Evolutionary conservation across 2,797 vertebrate species (phyloP).

Genomic region (Molossus alvarezi): DNA sequence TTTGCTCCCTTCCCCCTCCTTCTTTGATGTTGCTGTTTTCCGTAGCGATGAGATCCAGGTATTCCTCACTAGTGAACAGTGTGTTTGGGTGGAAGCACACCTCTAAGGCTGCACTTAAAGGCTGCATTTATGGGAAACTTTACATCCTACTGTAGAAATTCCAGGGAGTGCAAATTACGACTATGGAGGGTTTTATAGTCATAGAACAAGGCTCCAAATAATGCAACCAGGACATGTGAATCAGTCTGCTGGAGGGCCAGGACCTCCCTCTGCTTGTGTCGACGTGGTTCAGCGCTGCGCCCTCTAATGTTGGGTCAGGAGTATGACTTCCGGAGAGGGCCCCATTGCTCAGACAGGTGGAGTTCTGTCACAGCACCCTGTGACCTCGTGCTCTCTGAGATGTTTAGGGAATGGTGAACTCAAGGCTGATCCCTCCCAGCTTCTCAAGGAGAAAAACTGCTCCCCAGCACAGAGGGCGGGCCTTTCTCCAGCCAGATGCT

Average conservation of each 20-base stretch:
- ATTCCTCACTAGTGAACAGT: conserved; percentile 25
- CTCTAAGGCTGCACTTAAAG: background rate
- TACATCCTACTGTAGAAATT: background rate
- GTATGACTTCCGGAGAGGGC: background rate
- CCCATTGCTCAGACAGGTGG: background rate
- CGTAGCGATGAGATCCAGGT: background rate
- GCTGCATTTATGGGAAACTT: background rate
- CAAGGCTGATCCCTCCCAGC: background rate
- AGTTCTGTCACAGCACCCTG: background rate
- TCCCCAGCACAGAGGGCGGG: background rate
- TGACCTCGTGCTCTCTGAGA: background rate
- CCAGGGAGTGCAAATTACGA: background rate
- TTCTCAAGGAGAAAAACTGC: conserved; percentile 18
- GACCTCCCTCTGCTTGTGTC: background rate
- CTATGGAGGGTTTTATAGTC: background rate
- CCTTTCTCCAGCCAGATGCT: background rate
- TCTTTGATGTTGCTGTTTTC: background rate
- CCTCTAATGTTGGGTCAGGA: background rate
- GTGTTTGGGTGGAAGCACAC: background rate
- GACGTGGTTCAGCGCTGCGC: accelerated
- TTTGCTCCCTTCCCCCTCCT: background rate
- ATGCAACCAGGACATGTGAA: background rate
- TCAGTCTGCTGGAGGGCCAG: background rate
- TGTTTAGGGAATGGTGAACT: background rate
- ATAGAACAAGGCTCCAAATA: background rate